phyloP scores from a whole-genome alignment of 2,113 vertebrate genomes.

The Aepyceros melampus region DNA sequence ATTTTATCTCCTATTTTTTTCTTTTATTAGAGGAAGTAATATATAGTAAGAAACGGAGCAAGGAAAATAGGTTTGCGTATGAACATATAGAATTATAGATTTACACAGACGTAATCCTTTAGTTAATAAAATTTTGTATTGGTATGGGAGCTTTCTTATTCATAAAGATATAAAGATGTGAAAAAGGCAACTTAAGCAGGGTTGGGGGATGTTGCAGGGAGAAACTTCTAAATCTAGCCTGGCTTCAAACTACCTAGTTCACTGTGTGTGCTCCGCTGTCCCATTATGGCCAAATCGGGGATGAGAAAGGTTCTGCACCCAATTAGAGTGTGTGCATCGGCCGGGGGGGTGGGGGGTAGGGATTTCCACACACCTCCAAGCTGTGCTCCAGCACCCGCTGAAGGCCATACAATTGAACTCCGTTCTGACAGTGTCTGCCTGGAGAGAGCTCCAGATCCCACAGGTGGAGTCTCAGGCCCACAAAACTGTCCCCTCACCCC shows the following conservation, averaged over 20 bases:
- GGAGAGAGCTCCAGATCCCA: background rate
- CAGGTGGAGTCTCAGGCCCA: background rate
- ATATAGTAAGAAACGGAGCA: background rate
- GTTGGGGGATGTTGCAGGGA: background rate
- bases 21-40: background rate
- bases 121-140: background rate
- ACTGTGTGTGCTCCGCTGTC: rapidly evolving
- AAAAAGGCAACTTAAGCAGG: background rate
- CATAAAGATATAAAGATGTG: background rate
- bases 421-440: no score
- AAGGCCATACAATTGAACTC: background rate
- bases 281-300: rapidly evolving
- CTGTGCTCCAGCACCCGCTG: background rate
- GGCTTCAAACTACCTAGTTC: background rate
- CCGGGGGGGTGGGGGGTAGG: background rate
- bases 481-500: background rate
- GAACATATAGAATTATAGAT: background rate
- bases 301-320: background rate
- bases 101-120: background rate
- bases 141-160: background rate
- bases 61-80: background rate
- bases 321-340: rapidly evolving
- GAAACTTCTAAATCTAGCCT: background rate
- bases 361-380: background rate
- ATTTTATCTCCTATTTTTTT: background rate